phyloP scores from a whole-genome alignment of 2,888 invertebrate genomes.

The Zonitis immaculata region DNA sequence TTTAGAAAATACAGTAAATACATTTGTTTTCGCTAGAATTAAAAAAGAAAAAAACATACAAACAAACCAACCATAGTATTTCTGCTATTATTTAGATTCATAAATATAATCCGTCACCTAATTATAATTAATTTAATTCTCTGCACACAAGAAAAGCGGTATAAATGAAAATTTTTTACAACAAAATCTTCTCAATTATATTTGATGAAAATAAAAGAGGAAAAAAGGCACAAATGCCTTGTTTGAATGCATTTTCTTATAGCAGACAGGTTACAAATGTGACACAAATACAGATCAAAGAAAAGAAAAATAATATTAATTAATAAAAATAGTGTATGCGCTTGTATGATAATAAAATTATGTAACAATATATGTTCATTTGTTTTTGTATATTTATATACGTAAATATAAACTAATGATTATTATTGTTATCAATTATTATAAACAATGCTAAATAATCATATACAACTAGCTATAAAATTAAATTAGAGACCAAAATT shows the following conservation, averaged over 20 bases:
- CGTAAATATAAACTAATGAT: slow-evolving; percentile 17
- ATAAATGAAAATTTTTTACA: slow-evolving; percentile 25
- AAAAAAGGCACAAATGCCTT: slow-evolving; percentile 47
- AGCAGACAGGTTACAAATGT: slow-evolving; percentile 45
- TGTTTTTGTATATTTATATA: slow-evolving; percentile 15
- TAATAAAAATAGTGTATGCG: slow-evolving; percentile 15
- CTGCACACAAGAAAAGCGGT: slow-evolving; percentile 20
- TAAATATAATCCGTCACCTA: slow-evolving; percentile 31
- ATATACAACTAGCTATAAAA: slow-evolving; percentile 26
- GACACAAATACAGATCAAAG: slow-evolving; percentile 28
- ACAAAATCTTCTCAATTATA: slow-evolving; percentile 29
- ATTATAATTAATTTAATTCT: slow-evolving; percentile 5
- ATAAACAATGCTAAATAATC: slow-evolving; percentile 25
- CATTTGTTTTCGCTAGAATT: slow-evolving; percentile 4
- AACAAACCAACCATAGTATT: background rate
- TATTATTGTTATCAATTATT: slow-evolving; percentile 15
- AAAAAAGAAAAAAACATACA: slow-evolving; percentile 12
- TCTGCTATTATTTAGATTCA: background rate
- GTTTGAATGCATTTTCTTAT: slow-evolving; percentile 25
- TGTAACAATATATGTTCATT: slow-evolving; percentile 8
- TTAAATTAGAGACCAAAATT: background rate
- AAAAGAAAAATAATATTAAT: slow-evolving; percentile 10
- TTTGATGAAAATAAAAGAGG: no score
- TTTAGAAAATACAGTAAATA: slow-evolving; percentile 23
- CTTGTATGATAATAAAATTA: slow-evolving; percentile 17